A percentile compares a stretch with the other conserved stretches of the same genome.
Evolutionary conservation across 2,797 vertebrate species (phyloP).

Genomic region (Botia kubotai): DNA sequence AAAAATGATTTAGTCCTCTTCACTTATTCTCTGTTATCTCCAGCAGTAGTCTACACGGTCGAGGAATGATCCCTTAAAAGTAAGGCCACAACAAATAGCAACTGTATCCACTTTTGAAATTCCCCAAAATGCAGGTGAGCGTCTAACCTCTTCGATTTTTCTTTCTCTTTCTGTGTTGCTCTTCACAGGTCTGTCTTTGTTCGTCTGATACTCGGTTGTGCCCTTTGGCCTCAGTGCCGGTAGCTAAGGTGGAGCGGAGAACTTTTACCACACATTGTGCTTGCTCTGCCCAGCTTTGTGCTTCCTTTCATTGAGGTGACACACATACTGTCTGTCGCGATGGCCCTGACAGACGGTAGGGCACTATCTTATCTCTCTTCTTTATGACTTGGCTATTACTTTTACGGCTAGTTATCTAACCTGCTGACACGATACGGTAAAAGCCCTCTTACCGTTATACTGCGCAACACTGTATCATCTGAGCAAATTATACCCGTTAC

Average conservation of each 20-base stretch:
- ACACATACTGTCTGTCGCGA: background rate
- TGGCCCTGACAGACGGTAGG: background rate
- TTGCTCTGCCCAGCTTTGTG: background rate
- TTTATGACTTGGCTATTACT: background rate
- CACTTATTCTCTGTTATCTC: background rate
- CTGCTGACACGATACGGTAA: constrained; percentile 6
- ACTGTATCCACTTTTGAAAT: constrained; percentile 4
- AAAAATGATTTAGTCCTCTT: constrained; percentile 17
- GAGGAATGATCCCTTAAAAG: background rate
- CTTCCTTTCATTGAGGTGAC: background rate
- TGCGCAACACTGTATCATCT: background rate
- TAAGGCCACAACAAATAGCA: background rate
- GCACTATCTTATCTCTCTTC: constrained; percentile 48
- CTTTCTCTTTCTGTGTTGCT: background rate
- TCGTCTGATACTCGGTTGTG: background rate
- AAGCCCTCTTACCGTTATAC: background rate
- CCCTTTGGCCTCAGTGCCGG: constrained; percentile 29
- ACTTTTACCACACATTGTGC: background rate
- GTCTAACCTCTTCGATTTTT: background rate
- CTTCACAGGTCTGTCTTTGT: background rate
- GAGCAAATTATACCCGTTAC: background rate
- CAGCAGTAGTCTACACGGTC: background rate
- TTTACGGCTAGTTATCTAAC: constrained; percentile 49
- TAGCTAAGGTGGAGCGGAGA: background rate
- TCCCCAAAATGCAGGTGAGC: background rate